Evolutionary conservation across 2,797 vertebrate species (phyloP).

Genomic region (Chloroceryle amazona): DNA sequence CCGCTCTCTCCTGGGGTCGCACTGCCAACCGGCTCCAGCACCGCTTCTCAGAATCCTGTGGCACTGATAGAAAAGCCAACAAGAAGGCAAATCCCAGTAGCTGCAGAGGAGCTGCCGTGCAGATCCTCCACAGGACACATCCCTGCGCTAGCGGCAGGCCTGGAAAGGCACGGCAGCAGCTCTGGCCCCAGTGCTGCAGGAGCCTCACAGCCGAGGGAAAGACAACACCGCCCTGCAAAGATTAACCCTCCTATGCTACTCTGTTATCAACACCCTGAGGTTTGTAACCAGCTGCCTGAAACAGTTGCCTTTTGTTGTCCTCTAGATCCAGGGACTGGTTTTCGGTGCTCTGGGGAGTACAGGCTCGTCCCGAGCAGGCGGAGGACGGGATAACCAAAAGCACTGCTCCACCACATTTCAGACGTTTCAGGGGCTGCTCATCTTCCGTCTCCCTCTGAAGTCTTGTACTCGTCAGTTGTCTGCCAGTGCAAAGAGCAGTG

Average conservation of each 20-base stretch:
- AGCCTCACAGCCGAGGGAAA: neutral
- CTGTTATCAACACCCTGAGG: neutral
- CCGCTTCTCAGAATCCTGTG: neutral
- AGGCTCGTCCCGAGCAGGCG: neutral
- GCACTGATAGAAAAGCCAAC: neutral
- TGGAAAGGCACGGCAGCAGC: neutral
- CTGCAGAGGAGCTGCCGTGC: neutral
- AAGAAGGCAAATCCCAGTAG: neutral
- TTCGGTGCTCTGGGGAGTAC: neutral
- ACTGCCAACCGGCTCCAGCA: fast-evolving
- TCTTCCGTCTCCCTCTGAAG: neutral
- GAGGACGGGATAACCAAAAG: neutral
- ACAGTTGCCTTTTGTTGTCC: neutral
- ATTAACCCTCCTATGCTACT: neutral
- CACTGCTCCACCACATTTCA: neutral
- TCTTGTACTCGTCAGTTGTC: neutral
- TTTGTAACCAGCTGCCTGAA: neutral
- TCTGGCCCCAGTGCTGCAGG: neutral
- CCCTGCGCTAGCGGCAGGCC: neutral
- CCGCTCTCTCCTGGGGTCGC: neutral
- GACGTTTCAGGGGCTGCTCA: neutral
- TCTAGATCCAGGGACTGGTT: neutral
- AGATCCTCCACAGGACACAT: neutral
- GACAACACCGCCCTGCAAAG: neutral
- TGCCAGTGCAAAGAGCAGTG: neutral